These are phyloP conservation scores for Xiphophorus maculatus DNA, from an alignment of 2,113 vertebrate species.

Conservation along the genomic window DNA sequence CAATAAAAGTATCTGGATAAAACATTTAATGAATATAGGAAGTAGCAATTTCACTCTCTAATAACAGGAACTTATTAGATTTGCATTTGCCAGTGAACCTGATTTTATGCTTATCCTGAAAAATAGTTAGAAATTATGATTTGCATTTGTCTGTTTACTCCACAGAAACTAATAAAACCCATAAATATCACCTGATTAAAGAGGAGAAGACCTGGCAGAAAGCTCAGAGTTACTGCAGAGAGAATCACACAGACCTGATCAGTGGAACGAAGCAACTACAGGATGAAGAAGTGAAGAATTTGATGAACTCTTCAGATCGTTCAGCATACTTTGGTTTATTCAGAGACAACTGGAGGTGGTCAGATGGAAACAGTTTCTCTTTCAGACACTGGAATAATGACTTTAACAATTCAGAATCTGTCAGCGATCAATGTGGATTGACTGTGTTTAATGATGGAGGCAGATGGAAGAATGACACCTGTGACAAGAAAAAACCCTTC, in stretches of 20 bases:
- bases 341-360: not conserved
- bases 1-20: too few relatives aligned
- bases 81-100: too few relatives aligned
- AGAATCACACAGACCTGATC: slow-evolving; percentile 31
- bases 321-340: not conserved
- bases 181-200: accelerated
- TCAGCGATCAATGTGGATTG: not conserved
- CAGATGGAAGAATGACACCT: not conserved
- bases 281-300: not conserved
- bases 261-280: not conserved
- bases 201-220: accelerated
- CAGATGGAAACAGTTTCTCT: not conserved
- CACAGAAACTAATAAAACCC: accelerated
- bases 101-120: too few relatives aligned
- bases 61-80: too few relatives aligned
- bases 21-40: too few relatives aligned
- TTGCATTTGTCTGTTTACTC: not conserved
- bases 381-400: not conserved
- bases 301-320: not conserved
- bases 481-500: too few relatives aligned
- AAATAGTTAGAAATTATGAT: too few relatives aligned
- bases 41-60: too few relatives aligned
- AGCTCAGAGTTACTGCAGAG: slow-evolving; percentile 30
- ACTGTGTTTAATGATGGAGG: not conserved
- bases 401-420: accelerated